Conservation (phyloP, 2,888 invertebrate species). For the Clistopyga incitator region DNA sequence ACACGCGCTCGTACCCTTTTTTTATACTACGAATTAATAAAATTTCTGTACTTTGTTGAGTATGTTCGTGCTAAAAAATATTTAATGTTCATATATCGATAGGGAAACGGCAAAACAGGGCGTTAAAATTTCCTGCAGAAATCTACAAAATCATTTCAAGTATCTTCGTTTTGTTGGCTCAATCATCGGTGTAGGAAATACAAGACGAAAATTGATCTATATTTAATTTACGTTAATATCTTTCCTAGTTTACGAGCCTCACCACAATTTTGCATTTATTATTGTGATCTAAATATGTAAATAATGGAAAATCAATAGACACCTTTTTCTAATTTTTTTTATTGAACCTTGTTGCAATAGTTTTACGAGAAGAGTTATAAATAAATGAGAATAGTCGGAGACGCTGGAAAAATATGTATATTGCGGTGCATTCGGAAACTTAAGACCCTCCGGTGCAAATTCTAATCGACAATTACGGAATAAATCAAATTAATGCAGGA, state of each 20-base stretch:
- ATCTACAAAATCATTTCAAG: not conserved
- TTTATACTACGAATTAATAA: not conserved
- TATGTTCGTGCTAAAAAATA: not conserved
- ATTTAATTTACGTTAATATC: not conserved
- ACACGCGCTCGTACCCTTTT: not conserved
- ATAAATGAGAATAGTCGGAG: constrained; percentile 7
- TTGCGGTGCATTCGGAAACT: not conserved
- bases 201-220: not conserved
- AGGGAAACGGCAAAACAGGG: not conserved
- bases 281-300: constrained; percentile 43
- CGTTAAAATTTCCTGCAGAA: not conserved
- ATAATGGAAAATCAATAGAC: constrained; percentile 48
- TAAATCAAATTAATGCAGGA: too few relatives aligned
- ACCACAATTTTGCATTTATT: constrained; percentile 40
- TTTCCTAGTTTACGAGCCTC: constrained; percentile 5
- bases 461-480: not conserved
- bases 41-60: not conserved
- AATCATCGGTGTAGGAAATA: not conserved
- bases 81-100: not conserved
- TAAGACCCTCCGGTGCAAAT: not conserved
- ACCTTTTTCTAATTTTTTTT: constrained; percentile 40
- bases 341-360: constrained; percentile 23
- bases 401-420: constrained; percentile 6
- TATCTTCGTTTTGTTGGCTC: not conserved
- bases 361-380: constrained; percentile 18